Evolutionary conservation across 2,797 vertebrate genomes (phyloP), one percentile per base, ranked within the genome.

Genomic region (Trachops cirrhosus): DNA sequence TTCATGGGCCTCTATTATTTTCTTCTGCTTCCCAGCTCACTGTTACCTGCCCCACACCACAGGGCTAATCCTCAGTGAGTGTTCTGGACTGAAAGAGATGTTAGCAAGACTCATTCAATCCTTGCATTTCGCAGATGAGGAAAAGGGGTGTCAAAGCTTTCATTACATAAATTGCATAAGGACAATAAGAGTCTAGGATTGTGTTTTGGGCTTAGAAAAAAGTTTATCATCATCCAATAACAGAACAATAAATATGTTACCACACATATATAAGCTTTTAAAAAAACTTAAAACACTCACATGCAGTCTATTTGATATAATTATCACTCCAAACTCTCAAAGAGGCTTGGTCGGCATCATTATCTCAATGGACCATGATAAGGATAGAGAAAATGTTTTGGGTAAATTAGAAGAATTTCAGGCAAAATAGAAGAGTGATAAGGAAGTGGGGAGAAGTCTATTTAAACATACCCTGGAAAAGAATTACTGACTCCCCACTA

Each of bases 371-470:
- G 86, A 44, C 46, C 52, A 59, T 5, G 34, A 68, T 85, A 78
- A 94, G 85, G 62, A 89, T 54, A 96, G 89, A 93, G 52, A 26
- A 57, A 95, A 84, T 80, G 52, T 87, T 91, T 79, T 68, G 83
- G 75, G 89, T 93, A 79, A 94, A 77, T 95, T 83, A 86, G 83
- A 74, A 95, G 85, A 86, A 93, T 82, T 84, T 87, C 41, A 67
- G 71, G 68, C 48, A 96, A 94, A 91, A 89, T 50, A 70, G n/a
- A 67, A 88, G 85, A 77, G 74, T 57, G 50, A 92, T 52, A 94
- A 89, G 92, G 57, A 95, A 34, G 29, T 86, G 37, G 41, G 4
- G 34, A 94, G 75, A 91, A 82, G 62, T 64, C 71, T 82, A 7
- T 71, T 74, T 75, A 62, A 95, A 59, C 21, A 29, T 21, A 59